Conservation (phyloP, 2,888 invertebrate species). For the Pharmacophagus antenor region DNA sequence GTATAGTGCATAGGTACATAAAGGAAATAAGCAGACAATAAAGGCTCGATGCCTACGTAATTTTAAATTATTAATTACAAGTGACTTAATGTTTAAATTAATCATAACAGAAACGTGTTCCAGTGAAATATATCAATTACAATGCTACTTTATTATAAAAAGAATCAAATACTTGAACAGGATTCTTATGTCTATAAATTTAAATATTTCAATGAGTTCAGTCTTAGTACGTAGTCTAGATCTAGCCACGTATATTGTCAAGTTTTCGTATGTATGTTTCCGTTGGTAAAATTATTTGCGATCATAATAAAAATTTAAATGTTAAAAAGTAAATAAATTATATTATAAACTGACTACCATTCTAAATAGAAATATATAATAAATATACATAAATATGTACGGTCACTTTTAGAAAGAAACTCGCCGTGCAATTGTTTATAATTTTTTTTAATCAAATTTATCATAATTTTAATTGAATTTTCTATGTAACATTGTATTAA, state of each 20-base stretch:
- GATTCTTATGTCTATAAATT: conserved; percentile 25
- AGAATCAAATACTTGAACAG: conserved; percentile 15
- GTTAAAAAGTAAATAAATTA: neutral
- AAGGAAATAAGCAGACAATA: neutral
- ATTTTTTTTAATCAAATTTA: too few species aligned
- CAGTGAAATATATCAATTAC: conserved; percentile 25
- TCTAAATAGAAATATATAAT: too few species aligned
- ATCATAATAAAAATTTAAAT: neutral
- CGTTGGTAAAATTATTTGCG: neutral
- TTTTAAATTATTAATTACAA: conserved; percentile 4
- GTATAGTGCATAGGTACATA: neutral
- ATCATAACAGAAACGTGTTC: neutral
- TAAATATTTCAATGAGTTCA: conserved; percentile 21
- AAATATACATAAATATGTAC: too few species aligned
- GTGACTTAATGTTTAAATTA: conserved; percentile 11
- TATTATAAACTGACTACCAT: neutral
- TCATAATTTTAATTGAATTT: too few species aligned
- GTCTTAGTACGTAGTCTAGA: conserved; percentile 17
- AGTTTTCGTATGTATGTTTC: neutral
- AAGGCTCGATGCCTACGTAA: neutral
- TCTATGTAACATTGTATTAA: too few species aligned
- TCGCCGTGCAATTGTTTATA: too few species aligned
- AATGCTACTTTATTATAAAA: conserved; percentile 13
- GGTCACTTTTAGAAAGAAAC: too few species aligned
- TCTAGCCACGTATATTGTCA: conserved; percentile 9